Evolutionary conservation across 2,797 vertebrate genomes (phyloP), one percentile per base, ranked within the genome.

Genomic region (Neostethus bicornis): DNA sequence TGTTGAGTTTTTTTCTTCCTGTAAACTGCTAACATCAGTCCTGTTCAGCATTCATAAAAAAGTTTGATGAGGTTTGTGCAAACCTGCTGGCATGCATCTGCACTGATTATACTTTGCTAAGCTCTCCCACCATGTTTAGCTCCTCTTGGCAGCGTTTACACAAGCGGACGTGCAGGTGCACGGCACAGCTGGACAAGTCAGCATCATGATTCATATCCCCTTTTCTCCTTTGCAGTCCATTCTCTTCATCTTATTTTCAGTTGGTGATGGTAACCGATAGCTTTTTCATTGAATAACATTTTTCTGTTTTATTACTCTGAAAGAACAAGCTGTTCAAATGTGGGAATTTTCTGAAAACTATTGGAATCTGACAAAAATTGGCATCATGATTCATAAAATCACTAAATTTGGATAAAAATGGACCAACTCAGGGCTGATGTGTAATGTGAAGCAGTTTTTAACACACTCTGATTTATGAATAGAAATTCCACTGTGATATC

Each of bases 81-180:
- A 0, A 14, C 43, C 53, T 41, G 47, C 24, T 76, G 57, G 68
- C 79, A 73, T 52, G 51, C 32, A 39, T 63, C 38, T 42, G 51
- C n/a, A 5, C 41, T 70, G 74, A 80, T 69, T 79, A 71, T 66
- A 72, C 41, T 57, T 57, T 19, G 60, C 60, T 54, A 43, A 78
- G 54, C 47, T 79, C 53, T 71, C 51, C 49, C 57, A 49, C 46
- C 38, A 56, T 16, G 51, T 61, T 26, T 71, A 78, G 62, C 61
- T 66, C 68, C 24, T 50, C 52, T 77, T 81, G 76, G 81, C 66
- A 58, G 66, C 60, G 53, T 71, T 72, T 74, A 57, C 57, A 74
- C 62, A 4, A 69, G 75, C 21, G 56, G 75, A 87, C 73, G 61
- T 89, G 84, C 90, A 91, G 89, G 89, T 92, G 89, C 84, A 38